A percentile compares a stretch with the other conserved stretches of the same genome.
phyloP scores from a whole-genome alignment of 23 tunicate species.

The Halocynthia aurantium region DNA sequence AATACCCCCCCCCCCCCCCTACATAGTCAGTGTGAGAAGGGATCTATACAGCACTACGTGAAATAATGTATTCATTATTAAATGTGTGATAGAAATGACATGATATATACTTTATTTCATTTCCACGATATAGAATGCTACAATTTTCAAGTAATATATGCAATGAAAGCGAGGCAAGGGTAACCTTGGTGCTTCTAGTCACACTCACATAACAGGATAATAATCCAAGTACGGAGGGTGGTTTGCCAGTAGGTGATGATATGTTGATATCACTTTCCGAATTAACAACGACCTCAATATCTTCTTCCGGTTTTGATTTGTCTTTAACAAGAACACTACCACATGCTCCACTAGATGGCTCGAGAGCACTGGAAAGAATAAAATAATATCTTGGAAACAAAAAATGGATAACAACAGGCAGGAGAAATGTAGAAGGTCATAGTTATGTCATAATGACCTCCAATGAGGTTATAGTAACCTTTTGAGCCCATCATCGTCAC shows the following conservation, averaged over 20 bases:
- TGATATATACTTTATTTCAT: too few relatives aligned
- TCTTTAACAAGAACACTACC: not conserved
- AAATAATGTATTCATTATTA: too few relatives aligned
- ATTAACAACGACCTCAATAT: slow-evolving; percentile 12
- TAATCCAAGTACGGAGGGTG: not conserved
- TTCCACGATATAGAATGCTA: too few relatives aligned
- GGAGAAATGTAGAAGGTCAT: not conserved
- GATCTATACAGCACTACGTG: too few relatives aligned
- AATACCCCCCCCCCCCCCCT: too few relatives aligned
- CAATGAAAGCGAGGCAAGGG: too few relatives aligned
- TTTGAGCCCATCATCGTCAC: too few relatives aligned
- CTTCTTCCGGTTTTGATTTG: not conserved
- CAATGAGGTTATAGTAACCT: too few relatives aligned
- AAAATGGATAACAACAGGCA: not conserved
- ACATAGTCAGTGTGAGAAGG: too few relatives aligned
- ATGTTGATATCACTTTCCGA: slow-evolving; percentile 5
- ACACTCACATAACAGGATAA: slow-evolving; percentile 5
- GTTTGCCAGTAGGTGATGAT: slow-evolving; percentile 6
- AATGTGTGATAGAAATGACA: too few relatives aligned
- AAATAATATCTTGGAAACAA: not conserved
- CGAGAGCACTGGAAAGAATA: not conserved
- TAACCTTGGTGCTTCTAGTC: too few relatives aligned
- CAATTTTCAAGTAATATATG: too few relatives aligned
- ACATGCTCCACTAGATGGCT: slow-evolving; percentile 21
- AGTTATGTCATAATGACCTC: not conserved